Percentiles rank a stretch among this genome's conserved stretches.
These are phyloP conservation scores for Zaprionus tsacasi DNA, from an alignment of 1,140 invertebrate species.

Conservation along the genomic window DNA sequence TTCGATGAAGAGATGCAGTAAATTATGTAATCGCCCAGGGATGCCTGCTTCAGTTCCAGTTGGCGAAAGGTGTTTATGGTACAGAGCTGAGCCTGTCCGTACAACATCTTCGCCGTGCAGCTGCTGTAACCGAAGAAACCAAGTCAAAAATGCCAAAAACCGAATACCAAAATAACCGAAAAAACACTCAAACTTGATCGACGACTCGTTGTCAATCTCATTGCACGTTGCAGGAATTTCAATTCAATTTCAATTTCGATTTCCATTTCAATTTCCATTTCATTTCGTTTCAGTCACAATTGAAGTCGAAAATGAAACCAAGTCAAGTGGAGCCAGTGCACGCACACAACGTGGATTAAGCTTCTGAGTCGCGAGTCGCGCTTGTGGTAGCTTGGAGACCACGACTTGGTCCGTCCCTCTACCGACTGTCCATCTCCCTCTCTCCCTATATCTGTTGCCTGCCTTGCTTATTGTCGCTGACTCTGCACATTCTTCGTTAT, in stretches of 20 bases:
- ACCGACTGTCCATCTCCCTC: not conserved
- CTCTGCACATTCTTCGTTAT: slow-evolving; percentile 77
- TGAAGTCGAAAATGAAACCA: slow-evolving; percentile 62
- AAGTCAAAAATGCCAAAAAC: slow-evolving; percentile 39
- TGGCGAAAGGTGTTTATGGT: slow-evolving; percentile 70
- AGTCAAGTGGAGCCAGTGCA: slow-evolving; percentile 46
- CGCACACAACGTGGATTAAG: not conserved
- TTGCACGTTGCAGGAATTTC: slow-evolving; percentile 74
- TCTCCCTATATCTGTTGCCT: not conserved
- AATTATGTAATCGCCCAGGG: slow-evolving; percentile 79
- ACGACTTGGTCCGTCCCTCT: too few species aligned
- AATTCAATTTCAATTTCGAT: slow-evolving; percentile 56
- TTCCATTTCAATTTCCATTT: slow-evolving; percentile 20
- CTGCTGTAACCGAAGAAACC: not conserved
- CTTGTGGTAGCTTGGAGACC: too few species aligned
- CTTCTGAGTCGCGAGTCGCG: slow-evolving; percentile 7
- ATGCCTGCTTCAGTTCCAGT: slow-evolving; percentile 32
- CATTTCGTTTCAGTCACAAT: slow-evolving; percentile 30
- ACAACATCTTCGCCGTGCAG: not conserved
- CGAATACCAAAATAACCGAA: slow-evolving; percentile 16
- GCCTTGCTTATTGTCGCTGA: slow-evolving; percentile 44
- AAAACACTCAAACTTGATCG: slow-evolving; percentile 33
- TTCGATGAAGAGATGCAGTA: slow-evolving; percentile 76
- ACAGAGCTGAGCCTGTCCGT: slow-evolving; percentile 33
- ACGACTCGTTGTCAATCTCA: slow-evolving; percentile 49